Percentiles rank a stretch among this genome's conserved stretches.
phyloP scores from a whole-genome alignment of 2,888 invertebrate species.

The Pseudanteris insignis region DNA sequence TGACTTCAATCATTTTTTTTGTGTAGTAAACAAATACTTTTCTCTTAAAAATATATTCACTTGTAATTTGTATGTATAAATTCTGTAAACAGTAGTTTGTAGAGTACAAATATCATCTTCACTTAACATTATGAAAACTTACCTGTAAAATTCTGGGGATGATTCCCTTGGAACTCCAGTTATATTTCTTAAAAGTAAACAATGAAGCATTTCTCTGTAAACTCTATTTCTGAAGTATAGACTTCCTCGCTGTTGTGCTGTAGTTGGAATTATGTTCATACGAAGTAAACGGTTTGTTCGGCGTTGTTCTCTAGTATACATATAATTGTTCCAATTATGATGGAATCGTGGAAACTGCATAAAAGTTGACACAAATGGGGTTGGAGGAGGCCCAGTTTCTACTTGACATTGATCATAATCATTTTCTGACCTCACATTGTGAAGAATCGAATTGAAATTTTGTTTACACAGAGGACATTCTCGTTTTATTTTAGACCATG shows the following conservation, averaged over 20 bases:
- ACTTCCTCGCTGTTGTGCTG: constrained; percentile 1
- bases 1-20: no score
- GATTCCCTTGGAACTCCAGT: constrained; percentile 9
- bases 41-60: no score
- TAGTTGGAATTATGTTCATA: not conserved
- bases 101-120: no score
- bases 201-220: constrained; percentile 9
- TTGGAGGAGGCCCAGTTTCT: not conserved
- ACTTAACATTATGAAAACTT: no score
- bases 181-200: constrained; percentile 3
- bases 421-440: constrained; percentile 30
- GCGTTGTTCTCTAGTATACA: not conserved
- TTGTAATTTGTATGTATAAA: no score
- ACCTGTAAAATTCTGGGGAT: constrained; percentile 16
- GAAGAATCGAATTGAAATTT: constrained; percentile 23
- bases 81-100: no score
- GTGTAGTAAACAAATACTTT: no score
- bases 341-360: not conserved
- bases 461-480: constrained; percentile 31
- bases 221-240: constrained; percentile 2
- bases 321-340: constrained; percentile 3
- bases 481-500: constrained; percentile 29
- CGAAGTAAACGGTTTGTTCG: not conserved
- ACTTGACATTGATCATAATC: constrained; percentile 30
- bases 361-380: not conserved